phyloP scores from a whole-genome alignment of 1,140 invertebrate genomes.

The Cyclina sinensis region DNA sequence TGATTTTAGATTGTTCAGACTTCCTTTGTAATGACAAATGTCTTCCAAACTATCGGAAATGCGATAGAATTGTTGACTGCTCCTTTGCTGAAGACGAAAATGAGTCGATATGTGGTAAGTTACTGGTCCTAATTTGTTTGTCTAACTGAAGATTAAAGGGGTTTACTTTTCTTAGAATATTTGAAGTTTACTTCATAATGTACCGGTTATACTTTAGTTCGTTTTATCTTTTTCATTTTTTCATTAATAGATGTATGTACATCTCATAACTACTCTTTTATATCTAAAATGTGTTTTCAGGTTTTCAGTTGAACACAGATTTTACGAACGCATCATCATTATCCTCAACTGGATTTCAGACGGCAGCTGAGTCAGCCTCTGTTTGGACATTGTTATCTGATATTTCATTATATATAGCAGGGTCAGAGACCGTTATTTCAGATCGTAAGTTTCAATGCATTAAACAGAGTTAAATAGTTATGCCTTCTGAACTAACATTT shows the following conservation, averaged over 20 bases:
- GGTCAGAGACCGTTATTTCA: background rate
- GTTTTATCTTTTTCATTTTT: too few species aligned
- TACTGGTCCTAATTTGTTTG: too few species aligned
- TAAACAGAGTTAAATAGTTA: too few species aligned
- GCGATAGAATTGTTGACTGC: constrained; percentile 32
- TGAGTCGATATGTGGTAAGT: constrained; percentile 3
- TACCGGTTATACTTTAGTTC: too few species aligned
- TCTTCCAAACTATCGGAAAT: background rate
- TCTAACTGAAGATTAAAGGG: too few species aligned
- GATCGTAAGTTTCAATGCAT: background rate
- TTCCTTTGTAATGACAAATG: constrained; percentile 24
- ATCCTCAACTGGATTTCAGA: background rate
- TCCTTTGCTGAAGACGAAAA: background rate
- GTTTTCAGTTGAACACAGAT: background rate
- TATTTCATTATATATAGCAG: background rate
- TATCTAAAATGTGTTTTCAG: constrained; percentile 2
- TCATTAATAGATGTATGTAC: too few species aligned
- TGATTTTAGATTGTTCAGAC: background rate
- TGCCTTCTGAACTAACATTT: too few species aligned
- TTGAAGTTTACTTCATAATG: too few species aligned
- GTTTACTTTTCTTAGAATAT: too few species aligned
- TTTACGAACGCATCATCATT: background rate
- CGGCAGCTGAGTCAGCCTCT: background rate
- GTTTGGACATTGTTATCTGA: background rate
- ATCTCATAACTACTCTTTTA: too few species aligned